Conservation (phyloP, 2,113 vertebrate genomes). For the Atractosteus spatula region DNA sequence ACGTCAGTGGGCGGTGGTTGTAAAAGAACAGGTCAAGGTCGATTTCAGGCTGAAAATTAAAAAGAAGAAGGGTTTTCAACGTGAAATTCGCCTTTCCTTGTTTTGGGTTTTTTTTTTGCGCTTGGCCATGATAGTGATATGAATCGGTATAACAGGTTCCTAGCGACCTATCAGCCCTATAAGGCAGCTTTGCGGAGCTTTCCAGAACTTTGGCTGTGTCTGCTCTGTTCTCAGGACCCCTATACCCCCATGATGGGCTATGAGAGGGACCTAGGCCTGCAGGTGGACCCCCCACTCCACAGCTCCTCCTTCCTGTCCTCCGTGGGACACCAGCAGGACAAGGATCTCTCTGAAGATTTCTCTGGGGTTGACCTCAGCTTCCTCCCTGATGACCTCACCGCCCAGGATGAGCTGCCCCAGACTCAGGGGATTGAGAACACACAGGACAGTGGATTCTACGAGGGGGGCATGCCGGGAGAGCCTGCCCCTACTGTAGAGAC, state of each 20-base stretch:
- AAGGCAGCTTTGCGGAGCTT: too few relatives aligned
- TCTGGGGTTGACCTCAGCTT: constrained; percentile 78
- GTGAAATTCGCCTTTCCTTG: too few relatives aligned
- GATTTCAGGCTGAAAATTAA: too few relatives aligned
- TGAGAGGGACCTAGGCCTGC: constrained; percentile 52
- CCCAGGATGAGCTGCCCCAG: constrained; percentile 45
- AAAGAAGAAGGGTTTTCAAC: too few relatives aligned
- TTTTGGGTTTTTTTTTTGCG: too few relatives aligned
- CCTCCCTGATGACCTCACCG: constrained; percentile 78
- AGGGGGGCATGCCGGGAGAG: constrained; percentile 32
- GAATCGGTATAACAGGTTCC: too few relatives aligned
- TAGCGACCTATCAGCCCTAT: too few relatives aligned
- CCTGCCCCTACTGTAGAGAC: constrained; percentile 7
- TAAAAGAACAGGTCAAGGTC: too few relatives aligned
- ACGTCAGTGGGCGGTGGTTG: too few relatives aligned
- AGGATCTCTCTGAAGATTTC: constrained; percentile 59
- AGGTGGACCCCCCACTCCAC: constrained; percentile 36
- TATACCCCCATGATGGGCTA: constrained; percentile 50
- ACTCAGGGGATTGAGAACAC: constrained; percentile 32
- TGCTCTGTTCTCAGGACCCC: constrained; percentile 41
- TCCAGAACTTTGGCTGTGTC: constrained; percentile 1
- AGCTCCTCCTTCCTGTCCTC: constrained; percentile 41
- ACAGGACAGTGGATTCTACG: constrained; percentile 42
- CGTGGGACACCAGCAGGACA: constrained; percentile 32
- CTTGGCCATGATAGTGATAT: too few relatives aligned